Evolutionary conservation across 92 coral and sea anemone genomes (phyloP).

Genomic region (Muricea muricata): DNA sequence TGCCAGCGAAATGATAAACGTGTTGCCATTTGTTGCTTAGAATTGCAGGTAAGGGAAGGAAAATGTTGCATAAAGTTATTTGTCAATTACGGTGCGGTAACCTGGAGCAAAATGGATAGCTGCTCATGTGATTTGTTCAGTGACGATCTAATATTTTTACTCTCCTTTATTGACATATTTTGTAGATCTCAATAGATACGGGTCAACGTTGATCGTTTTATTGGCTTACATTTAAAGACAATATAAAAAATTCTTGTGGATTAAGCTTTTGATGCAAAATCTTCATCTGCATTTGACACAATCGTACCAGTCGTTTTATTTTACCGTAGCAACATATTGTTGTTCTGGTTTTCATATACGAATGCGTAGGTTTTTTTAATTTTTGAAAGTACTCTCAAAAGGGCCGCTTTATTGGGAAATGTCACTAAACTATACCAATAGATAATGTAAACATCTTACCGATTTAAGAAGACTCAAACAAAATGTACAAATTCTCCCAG

Average conservation of each 20-base stretch:
- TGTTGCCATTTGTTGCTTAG: background rate
- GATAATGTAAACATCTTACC: conserved; percentile 69
- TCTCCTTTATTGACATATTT: background rate
- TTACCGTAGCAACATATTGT: no score
- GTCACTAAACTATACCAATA: background rate
- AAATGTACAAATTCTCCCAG: conserved; percentile 96
- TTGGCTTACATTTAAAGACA: no score
- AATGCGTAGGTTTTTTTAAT: no score
- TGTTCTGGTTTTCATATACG: no score
- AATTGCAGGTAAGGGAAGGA: background rate
- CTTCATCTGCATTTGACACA: background rate
- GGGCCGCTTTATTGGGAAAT: background rate
- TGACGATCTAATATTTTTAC: background rate
- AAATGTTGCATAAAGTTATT: no score
- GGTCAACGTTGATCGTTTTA: no score
- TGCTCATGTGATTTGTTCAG: background rate
- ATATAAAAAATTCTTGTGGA: no score
- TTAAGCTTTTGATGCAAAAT: no score
- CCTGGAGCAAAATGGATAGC: background rate
- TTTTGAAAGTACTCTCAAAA: no score
- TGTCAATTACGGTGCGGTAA: background rate
- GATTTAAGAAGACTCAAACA: conserved; percentile 97
- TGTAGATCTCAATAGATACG: no score
- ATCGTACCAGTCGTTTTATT: background rate
- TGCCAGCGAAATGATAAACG: conserved; percentile 8